A percentile compares a stretch with the other conserved stretches of the same genome.
Conservation (phyloP, 2,888 invertebrate species). For the Agrilus mali region DNA sequence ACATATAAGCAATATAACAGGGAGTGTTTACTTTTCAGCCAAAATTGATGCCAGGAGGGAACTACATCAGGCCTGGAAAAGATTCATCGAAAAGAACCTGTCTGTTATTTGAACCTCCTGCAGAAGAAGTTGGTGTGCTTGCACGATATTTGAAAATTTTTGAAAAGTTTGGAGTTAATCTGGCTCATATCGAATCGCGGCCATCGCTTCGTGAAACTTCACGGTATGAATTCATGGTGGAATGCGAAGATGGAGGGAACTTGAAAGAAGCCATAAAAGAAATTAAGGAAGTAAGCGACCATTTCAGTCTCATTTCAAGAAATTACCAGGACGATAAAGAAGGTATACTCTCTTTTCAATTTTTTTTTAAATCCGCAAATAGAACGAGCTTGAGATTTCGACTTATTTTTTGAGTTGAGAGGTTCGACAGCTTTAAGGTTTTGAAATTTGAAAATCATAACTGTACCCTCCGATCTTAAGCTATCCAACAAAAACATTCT, state of each 20-base stretch:
- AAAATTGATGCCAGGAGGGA: constrained; percentile 66
- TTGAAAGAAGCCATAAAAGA: constrained; percentile 64
- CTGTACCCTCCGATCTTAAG: too few species aligned
- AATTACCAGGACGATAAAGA: constrained; percentile 73
- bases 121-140: constrained; percentile 73
- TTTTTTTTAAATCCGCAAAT: too few species aligned
- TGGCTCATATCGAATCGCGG: constrained; percentile 86
- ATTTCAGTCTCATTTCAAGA: constrained; percentile 79
- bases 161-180: constrained; percentile 66
- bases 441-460: too few species aligned
- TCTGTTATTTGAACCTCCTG: constrained; percentile 76
- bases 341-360: constrained; percentile 31
- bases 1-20: too few species aligned
- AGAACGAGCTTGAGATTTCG: too few species aligned
- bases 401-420: too few species aligned
- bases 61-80: constrained; percentile 69
- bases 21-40: constrained; percentile 42
- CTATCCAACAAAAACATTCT: too few species aligned
- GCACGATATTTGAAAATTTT: constrained; percentile 83
- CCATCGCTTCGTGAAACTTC: constrained; percentile 69
- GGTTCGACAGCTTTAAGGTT: too few species aligned
- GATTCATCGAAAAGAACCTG: constrained; percentile 68
- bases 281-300: constrained; percentile 56
- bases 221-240: constrained; percentile 88
- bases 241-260: constrained; percentile 71